Evolutionary conservation across 2,113 vertebrate species (phyloP), one percentile per base, ranked within the genome.

Genomic region (Rutilus rutilus): DNA sequence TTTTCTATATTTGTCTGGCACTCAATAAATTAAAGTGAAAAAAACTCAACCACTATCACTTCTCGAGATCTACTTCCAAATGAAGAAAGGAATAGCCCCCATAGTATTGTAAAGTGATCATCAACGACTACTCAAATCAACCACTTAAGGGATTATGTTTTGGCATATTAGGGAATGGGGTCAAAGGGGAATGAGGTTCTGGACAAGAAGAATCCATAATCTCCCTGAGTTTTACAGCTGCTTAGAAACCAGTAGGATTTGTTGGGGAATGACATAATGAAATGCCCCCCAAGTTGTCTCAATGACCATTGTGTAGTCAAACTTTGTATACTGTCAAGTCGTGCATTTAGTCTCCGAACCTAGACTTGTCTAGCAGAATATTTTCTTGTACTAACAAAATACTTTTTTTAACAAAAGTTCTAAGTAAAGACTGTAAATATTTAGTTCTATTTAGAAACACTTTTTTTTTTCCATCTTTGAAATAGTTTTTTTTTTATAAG

Each of bases 101-200:
- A 45, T 19, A 45, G 36, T 47, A 21, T 30, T 64, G 59, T 9
- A 64, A 30, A 47, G 7, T 77, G 8, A 77, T 77, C 7, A 2
- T 14, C 47, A 1, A 33, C 25, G 8, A 64, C 39, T 64, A 60
- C 57, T 45, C 23, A 42, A 80, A 62, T 80, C 4, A 62, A 25
- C 12, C 77, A 78, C 11, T 78, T 60, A 78, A 78, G 10, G 30
- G 77, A 78, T 79, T 79, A 60, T 62, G 33, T 57, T 57, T 78
- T 78, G 30, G 75, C 27, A 57, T 17, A 54, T 33, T 36, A 60
- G 54, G 10, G 21, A 42, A 42, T 11, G 21, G 11, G 54, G 59
- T 65, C 15, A 81, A 81, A 65, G 78, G 39, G n/a, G 39, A 81
- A 47, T 19, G 2, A 64, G 33, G 11, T 60, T 62, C 33, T 80